These are phyloP conservation scores for Diarsia dahlii DNA, from an alignment of 2,888 invertebrate genomes.

Conservation along the genomic window DNA sequence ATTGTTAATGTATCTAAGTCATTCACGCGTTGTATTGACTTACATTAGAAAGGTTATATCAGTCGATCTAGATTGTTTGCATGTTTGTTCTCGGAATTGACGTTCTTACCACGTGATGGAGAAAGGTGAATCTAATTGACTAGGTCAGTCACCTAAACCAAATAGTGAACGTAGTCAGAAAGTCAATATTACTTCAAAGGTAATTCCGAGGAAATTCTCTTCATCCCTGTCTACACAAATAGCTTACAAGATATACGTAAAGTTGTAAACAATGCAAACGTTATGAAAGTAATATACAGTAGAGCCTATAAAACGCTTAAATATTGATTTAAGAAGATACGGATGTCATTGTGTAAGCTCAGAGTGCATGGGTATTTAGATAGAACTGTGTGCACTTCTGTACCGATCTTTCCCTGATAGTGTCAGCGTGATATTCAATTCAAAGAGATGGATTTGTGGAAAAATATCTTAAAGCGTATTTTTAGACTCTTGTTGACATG, in stretches of 20 bases:
- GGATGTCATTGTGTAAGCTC: conserved; percentile 23
- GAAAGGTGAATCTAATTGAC: conserved; percentile 40
- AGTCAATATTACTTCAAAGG: conserved; percentile 13
- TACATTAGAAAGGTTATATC: neutral
- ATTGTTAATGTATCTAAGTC: neutral
- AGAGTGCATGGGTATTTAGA: conserved; percentile 11
- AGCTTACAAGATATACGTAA: conserved; percentile 13
- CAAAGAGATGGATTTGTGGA: neutral
- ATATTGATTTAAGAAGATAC: conserved; percentile 3
- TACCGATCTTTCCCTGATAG: neutral
- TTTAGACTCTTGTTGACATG: conserved; percentile 1
- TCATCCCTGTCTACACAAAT: neutral
- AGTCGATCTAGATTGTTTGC: neutral
- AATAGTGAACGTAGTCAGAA: conserved; percentile 10
- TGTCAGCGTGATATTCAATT: neutral
- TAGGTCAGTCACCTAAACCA: conserved; percentile 32
- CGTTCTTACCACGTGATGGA: conserved; percentile 11
- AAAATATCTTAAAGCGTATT: conserved; percentile 11
- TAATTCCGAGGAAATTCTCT: conserved; percentile 7
- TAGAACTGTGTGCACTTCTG: conserved; percentile 6
- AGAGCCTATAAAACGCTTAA: conserved; percentile 10
- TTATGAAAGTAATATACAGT: neutral
- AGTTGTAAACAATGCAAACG: conserved; percentile 13
- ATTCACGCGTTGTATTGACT: neutral
- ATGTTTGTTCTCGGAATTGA: conserved; percentile 9